Evolutionary conservation across 2,113 vertebrate genomes (phyloP).

Genomic region (Pardalotus punctatus): DNA sequence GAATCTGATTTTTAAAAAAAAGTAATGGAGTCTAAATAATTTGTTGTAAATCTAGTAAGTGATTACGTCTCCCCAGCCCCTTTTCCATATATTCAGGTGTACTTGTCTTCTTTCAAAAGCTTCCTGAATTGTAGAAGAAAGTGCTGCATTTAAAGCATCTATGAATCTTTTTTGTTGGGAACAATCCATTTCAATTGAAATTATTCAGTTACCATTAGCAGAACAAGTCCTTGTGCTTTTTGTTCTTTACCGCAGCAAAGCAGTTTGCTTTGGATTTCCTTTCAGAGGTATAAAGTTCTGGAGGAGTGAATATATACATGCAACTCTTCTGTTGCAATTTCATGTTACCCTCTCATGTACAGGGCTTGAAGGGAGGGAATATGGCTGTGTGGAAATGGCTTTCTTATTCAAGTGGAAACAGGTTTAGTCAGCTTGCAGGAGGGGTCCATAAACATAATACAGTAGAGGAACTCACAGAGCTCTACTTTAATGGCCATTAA

Average conservation of each 20-base stretch:
- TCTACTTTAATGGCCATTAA: neutral
- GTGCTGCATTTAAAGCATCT: neutral
- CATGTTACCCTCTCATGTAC: neutral
- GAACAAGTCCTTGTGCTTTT: neutral
- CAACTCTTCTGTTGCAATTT: neutral
- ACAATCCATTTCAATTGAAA: neutral
- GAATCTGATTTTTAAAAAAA: neutral
- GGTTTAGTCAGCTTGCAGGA: neutral
- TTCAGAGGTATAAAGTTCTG: neutral
- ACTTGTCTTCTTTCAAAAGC: neutral
- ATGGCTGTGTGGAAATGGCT: neutral
- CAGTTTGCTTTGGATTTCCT: neutral
- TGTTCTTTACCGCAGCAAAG: neutral
- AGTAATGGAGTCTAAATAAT: neutral
- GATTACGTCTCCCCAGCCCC: neutral
- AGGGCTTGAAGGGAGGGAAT: neutral
- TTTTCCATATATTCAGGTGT: neutral
- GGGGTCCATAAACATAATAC: neutral
- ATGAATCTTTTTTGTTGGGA: neutral
- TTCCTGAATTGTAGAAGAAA: neutral
- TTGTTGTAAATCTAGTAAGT: neutral
- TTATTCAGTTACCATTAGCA: neutral
- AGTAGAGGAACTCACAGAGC: neutral
- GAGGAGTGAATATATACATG: neutral
- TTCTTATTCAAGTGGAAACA: slow-evolving; percentile 24